Evolutionary conservation across 2,113 vertebrate species (phyloP).

Genomic region (Scatophagus argus): DNA sequence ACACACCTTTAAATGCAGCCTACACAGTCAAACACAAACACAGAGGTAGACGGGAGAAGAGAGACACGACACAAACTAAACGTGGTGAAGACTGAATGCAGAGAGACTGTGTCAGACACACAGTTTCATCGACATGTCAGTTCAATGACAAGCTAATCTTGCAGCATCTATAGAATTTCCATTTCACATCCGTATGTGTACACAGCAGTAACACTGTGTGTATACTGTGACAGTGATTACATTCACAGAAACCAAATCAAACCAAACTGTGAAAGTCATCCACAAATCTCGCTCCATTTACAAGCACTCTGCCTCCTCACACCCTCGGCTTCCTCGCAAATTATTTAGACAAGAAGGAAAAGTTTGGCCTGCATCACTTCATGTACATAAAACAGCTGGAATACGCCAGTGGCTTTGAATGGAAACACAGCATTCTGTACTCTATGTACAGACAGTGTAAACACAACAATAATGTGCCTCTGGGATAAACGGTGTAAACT

Average conservation of each 20-base stretch:
- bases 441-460: conserved; percentile 32
- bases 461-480: conserved; percentile 10
- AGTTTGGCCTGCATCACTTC: neutral
- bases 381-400: conserved; percentile 23
- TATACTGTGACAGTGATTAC: conserved; percentile 12
- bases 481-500: conserved; percentile 11
- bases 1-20: conserved; percentile 43
- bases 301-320: conserved; percentile 1
- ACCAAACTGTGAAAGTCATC: neutral
- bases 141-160: neutral
- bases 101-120: neutral
- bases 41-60: conserved; percentile 1
- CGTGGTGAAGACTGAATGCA: conserved; percentile 11
- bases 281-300: neutral
- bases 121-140: conserved; percentile 3
- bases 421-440: neutral
- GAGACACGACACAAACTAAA: conserved; percentile 19
- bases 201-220: neutral
- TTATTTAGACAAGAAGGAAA: conserved; percentile 4
- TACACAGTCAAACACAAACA: conserved; percentile 27
- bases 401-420: conserved; percentile 22
- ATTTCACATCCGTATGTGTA: neutral
- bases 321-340: conserved; percentile 1
- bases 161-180: conserved; percentile 32
- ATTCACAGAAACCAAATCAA: conserved; percentile 20